phyloP scores from a whole-genome alignment of 2,888 invertebrate species.

The Pseudoips prasinana region DNA sequence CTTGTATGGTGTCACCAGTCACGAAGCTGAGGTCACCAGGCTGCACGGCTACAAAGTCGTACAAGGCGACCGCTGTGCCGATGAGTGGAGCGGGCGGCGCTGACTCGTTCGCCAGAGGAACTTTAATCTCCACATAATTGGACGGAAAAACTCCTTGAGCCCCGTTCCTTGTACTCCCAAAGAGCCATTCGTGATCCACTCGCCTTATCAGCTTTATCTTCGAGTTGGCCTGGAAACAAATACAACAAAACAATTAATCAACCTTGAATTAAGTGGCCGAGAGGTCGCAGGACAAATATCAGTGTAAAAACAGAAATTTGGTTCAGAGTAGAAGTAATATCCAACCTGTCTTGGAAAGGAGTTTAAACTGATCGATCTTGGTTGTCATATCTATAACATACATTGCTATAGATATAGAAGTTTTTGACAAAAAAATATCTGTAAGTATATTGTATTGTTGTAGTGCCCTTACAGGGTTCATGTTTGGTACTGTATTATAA shows the following conservation, averaged over 20 bases:
- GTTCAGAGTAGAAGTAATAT: too few species aligned
- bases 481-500: too few species aligned
- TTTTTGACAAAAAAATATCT: too few species aligned
- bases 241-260: background rate
- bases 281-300: too few species aligned
- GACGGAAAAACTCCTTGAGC: conserved; percentile 91
- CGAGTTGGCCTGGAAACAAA: conserved; percentile 85
- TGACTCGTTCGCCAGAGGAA: conserved; percentile 82
- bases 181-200: conserved; percentile 91
- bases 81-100: conserved; percentile 29
- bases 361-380: too few species aligned
- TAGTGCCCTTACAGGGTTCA: too few species aligned
- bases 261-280: too few species aligned
- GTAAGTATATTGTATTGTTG: too few species aligned
- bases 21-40: conserved; percentile 61
- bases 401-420: too few species aligned
- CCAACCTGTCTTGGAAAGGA: too few species aligned
- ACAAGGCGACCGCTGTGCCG: conserved; percentile 84
- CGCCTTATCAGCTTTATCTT: conserved; percentile 86
- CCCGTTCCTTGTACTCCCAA: conserved; percentile 85
- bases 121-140: conserved; percentile 89
- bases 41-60: conserved; percentile 85
- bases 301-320: too few species aligned
- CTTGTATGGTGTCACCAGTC: conserved; percentile 76
- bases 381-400: too few species aligned